phyloP scores from a whole-genome alignment of 2,888 invertebrate species.

The Rotaria sp. region DNA sequence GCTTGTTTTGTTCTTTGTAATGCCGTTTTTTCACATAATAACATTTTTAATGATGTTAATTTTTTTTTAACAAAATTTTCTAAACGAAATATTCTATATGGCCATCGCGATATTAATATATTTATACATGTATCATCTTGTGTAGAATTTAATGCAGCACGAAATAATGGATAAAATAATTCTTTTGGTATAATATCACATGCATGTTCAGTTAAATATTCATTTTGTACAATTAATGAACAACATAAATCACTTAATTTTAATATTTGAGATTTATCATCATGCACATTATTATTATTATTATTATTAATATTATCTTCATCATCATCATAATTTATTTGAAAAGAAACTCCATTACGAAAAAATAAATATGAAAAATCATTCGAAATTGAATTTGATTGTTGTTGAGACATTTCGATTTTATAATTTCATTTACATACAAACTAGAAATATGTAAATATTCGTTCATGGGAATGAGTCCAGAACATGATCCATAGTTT shows the following conservation, averaged over 20 bases:
- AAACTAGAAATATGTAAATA: background rate
- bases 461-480: background rate
- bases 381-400: background rate
- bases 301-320: background rate
- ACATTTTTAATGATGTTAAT: slow-evolving; percentile 22
- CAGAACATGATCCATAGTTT: background rate
- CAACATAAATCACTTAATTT: slow-evolving; percentile 30
- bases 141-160: slow-evolving; percentile 28
- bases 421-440: background rate
- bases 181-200: slow-evolving; percentile 34
- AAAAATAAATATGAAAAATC: slow-evolving; percentile 40
- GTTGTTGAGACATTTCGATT: background rate
- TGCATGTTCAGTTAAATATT: slow-evolving; percentile 23
- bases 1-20: slow-evolving; percentile 30
- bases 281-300: background rate
- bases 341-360: slow-evolving; percentile 39
- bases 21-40: background rate
- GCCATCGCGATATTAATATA: background rate
- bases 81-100: slow-evolving; percentile 1
- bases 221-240: slow-evolving; percentile 29
- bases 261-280: background rate
- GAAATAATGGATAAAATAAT: slow-evolving; percentile 31
- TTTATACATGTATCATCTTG: background rate
- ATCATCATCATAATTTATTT: slow-evolving; percentile 29
- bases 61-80: slow-evolving; percentile 17